phyloP scores from a whole-genome alignment of 2,888 invertebrate genomes.

The Sinhomidia bicolor region DNA sequence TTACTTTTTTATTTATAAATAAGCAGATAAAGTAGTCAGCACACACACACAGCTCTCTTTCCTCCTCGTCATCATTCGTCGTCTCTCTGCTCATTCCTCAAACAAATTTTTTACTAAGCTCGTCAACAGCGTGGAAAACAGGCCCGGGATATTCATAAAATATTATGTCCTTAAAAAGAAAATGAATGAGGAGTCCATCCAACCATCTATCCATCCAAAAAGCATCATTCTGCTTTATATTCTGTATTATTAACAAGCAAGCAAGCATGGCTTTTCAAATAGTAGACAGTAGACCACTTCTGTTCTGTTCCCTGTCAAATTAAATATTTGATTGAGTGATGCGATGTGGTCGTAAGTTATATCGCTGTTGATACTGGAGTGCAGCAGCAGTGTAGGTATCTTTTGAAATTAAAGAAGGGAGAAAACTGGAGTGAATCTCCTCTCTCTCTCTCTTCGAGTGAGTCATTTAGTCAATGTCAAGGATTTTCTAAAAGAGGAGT shows the following conservation, averaged over 20 bases:
- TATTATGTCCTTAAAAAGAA: slow-evolving; percentile 32
- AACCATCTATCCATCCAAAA: background rate
- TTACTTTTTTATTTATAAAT: slow-evolving; percentile 47
- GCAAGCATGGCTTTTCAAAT: slow-evolving; percentile 24
- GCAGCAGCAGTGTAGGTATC: too few relatives aligned
- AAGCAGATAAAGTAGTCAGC: slow-evolving; percentile 5
- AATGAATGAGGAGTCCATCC: slow-evolving; percentile 13
- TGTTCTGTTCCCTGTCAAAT: slow-evolving; percentile 68
- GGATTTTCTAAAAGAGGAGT: slow-evolving; percentile 35
- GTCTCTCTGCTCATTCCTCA: slow-evolving; percentile 26
- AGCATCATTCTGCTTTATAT: background rate
- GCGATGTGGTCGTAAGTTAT: background rate
- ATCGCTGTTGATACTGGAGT: too few relatives aligned
- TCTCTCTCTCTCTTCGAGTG: background rate
- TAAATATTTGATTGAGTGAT: slow-evolving; percentile 72
- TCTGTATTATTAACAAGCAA: slow-evolving; percentile 4
- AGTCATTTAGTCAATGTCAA: slow-evolving; percentile 71
- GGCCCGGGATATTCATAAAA: slow-evolving; percentile 37
- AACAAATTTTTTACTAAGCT: slow-evolving; percentile 51
- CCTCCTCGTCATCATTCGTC: slow-evolving; percentile 15
- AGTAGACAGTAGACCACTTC: slow-evolving; percentile 34
- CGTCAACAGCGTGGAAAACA: slow-evolving; percentile 48
- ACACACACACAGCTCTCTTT: slow-evolving; percentile 10
- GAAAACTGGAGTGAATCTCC: slow-evolving; percentile 15
- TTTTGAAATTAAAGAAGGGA: slow-evolving; percentile 29